Evolutionary conservation across 2,888 invertebrate genomes (phyloP).

Genomic region (Listrodromus nycthemerus): DNA sequence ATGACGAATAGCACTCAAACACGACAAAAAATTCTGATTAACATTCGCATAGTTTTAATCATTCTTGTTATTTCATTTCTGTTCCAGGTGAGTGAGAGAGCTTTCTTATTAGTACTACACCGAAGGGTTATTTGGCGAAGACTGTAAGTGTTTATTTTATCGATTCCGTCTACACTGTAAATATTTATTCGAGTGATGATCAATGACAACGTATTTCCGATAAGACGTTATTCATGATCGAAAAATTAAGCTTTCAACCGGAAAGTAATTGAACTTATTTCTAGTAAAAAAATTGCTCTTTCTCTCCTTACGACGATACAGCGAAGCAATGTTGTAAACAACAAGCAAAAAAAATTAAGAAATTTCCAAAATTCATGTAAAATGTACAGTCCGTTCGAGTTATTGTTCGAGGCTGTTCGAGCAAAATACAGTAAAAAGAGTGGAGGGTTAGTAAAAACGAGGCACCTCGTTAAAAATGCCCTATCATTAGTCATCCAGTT

Average conservation of each 20-base stretch:
- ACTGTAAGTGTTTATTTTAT: conserved; percentile 2
- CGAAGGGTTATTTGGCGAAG: not conserved
- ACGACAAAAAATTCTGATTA: not conserved
- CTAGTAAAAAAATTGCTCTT: no score
- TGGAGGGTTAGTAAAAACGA: not conserved
- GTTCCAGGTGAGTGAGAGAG: conserved; percentile 36
- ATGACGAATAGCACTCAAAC: not conserved
- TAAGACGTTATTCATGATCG: not conserved
- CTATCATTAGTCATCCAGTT: conserved; percentile 3
- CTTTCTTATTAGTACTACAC: not conserved
- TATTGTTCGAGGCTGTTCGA: not conserved
- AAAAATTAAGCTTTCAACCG: no score
- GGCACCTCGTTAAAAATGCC: not conserved
- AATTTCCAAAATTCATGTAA: not conserved
- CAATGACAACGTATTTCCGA: not conserved
- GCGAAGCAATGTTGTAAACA: no score
- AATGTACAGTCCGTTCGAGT: not conserved
- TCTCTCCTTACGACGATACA: no score
- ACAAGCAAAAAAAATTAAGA: not conserved
- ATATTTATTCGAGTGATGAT: not conserved
- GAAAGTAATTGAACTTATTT: no score
- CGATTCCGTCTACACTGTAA: not conserved
- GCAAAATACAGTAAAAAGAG: not conserved
- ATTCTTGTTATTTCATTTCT: conserved; percentile 8
- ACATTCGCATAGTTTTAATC: not conserved